phyloP scores from a whole-genome alignment of 2,888 invertebrate species.

The Muscina levida region DNA sequence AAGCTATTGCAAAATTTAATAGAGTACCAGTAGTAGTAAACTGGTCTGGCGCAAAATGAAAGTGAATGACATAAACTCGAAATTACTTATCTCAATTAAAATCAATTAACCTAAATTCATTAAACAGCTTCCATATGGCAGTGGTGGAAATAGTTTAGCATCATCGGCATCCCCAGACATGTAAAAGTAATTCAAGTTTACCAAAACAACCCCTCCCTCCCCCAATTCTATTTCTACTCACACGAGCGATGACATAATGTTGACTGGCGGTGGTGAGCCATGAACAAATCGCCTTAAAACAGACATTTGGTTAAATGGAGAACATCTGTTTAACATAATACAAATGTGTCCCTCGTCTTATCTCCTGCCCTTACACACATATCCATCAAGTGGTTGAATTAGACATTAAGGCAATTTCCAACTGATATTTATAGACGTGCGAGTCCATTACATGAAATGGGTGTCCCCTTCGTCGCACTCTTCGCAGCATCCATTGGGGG shows the following conservation, averaged over 20 bases:
- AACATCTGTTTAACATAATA: constrained; percentile 30
- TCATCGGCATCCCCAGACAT: background rate
- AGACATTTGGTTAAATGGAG: too few relatives aligned
- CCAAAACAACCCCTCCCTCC: background rate
- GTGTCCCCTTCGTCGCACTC: too few relatives aligned
- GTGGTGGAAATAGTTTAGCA: too few relatives aligned
- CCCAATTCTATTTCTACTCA: constrained; percentile 17
- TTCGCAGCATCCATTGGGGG: too few relatives aligned
- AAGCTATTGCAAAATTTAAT: too few relatives aligned
- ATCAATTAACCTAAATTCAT: constrained; percentile 50
- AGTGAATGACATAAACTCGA: constrained; percentile 31
- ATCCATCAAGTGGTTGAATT: background rate
- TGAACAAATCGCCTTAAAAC: constrained; percentile 4
- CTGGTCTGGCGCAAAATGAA: background rate
- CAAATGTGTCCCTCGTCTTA: background rate
- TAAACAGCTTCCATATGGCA: background rate
- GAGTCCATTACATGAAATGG: too few relatives aligned
- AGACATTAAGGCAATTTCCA: background rate
- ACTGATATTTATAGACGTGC: background rate
- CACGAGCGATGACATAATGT: constrained; percentile 32
- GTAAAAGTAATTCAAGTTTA: constrained; percentile 24
- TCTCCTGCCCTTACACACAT: background rate
- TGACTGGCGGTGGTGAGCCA: background rate
- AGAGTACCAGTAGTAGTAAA: too few relatives aligned
- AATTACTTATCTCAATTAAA: constrained; percentile 49